Base-by-base conservation (phyloP, 2,888 invertebrate genomes). In the Drosophila paranaensis region DNA sequence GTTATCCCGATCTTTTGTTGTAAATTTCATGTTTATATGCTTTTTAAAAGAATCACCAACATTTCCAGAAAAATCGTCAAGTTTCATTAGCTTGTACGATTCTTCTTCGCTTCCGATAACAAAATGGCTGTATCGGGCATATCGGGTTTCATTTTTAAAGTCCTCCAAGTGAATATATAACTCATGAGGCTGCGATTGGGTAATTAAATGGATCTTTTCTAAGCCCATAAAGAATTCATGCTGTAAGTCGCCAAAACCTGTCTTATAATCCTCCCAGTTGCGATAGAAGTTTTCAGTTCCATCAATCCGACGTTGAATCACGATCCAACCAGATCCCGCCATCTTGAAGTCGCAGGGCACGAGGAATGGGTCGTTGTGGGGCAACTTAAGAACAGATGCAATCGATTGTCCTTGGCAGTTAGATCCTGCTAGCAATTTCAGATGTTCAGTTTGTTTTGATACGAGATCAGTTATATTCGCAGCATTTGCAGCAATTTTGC, bases 21-120 rank as follows among this genome's bases (percentile, higher is more conserved):
- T 95, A 82, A 95, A 96, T 88, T 95, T 95, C 82, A 94, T 94
- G 0, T 95, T 95, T 1, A 95, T 95, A 77, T 96, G 20, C 95
- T 95, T 90, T 96, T 95, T 0, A 95, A 37, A 14, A 14, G 14
- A 1, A 37, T 37, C 14, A 37, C 6, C 95, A 78, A 95, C 39
- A 39, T 6, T 93, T 14, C 95, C 96, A 27, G 93, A 93, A 78
- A 94, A 95, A 2, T 93, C 93, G 5, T 95, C 95, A 0, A 96
- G 93, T 0, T 95, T 93, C 82, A 95, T 95, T 56, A 96, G 93
- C 39, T 94, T 92, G 88, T 94, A 96, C 0, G 94, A 94, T 81
- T 95, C 95, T n/a, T 93, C 92, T 90, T 95, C 95, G 0, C 94
- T 93, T 1, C 95, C 95, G 54, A 96, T 92, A 0, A 95, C 94